Evolutionary conservation across 2,113 vertebrate species (phyloP).

Genomic region (Caranx melampygus): DNA sequence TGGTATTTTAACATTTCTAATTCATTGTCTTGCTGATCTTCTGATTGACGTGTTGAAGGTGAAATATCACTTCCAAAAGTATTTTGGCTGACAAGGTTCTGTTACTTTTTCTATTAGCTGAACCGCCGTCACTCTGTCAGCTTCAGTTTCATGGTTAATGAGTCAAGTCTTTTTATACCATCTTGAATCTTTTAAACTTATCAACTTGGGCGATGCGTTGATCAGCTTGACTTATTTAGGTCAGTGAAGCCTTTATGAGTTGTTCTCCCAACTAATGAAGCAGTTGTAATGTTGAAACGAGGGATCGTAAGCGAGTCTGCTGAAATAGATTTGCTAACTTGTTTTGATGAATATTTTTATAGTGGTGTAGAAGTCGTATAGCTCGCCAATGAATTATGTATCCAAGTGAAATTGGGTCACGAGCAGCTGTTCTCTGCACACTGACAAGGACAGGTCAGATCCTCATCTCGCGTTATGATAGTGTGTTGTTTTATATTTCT

Average conservation of each 20-base stretch:
- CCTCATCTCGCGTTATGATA: constrained; percentile 49
- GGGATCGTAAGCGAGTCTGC: constrained; percentile 17
- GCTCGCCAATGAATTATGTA: constrained; percentile 68
- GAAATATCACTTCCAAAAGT: constrained; percentile 12
- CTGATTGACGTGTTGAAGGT: constrained; percentile 25
- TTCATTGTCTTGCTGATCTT: constrained; percentile 4
- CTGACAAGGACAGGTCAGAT: constrained; percentile 70
- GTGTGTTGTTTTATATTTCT: constrained; percentile 58
- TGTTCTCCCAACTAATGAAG: constrained; percentile 58
- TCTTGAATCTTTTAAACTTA: constrained; percentile 72
- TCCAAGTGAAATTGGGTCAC: constrained; percentile 71
- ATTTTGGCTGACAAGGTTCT: constrained; percentile 16
- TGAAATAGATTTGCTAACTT: constrained; percentile 55
- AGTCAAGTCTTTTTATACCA: constrained; percentile 48
- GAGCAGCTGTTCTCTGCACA: constrained; percentile 57
- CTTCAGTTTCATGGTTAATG: constrained; percentile 38
- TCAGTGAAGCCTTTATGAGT: constrained; percentile 64
- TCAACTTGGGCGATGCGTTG: constrained; percentile 53
- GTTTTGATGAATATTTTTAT: constrained; percentile 71
- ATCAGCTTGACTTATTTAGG: constrained; percentile 77
- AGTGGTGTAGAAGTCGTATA: constrained; percentile 42
- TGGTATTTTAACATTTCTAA: background rate
- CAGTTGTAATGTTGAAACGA: constrained; percentile 34
- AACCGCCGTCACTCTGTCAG: constrained; percentile 42
- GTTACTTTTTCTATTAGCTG: constrained; percentile 9